Base-by-base conservation (phyloP, 2,797 vertebrate species). In the Microctenopoma lineatum region DNA sequence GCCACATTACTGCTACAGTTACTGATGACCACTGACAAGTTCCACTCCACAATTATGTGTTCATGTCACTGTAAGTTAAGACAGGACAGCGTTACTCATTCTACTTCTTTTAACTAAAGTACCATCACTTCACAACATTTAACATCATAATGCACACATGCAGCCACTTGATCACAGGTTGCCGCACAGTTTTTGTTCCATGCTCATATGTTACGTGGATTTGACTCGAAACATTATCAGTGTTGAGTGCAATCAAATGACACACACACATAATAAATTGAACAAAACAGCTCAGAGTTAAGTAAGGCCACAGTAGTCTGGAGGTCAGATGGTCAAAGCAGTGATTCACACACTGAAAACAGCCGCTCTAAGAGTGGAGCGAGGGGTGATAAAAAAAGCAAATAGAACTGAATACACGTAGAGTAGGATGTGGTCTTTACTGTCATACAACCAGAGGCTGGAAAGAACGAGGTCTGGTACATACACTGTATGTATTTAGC, bases 41-140 rank as follows among this genome's bases (percentile, higher is more conserved):
- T 73, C 70, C 53, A 60, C 67, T 79, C 72, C 55, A 74, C 62
- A 84, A 75, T 75, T 70, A 66, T 66, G 46, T 36, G 57, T 56
- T 46, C 7, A 21, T 45, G 39, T 71, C 57, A 72, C 4, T 53
- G 59, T 34, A 29, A 66, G 25, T 42, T 70, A 50, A 66, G 69
- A 67, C 50, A 15, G 51, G 25, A 51, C 25, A 27, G 7, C 36
- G 27, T 56, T 66, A 54, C 44, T 70, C 50, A 44, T 48, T 48
- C 29, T 27, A 32, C 70, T 44, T 38, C 38, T 55, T 26, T 44
- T n/a, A 21, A 21, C 53, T 16, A 16, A 21, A 21, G 47, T 16
- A 21, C 5, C 39, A 39, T 29, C 66, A 34, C 21, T 34, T 8
- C 48, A 59, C 51, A 51, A 47, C 14, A 29, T 50, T 63, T 45